These are phyloP conservation scores for Drosophila monieri DNA, from an alignment of 2,888 invertebrate genomes.

Conservation along the genomic window DNA sequence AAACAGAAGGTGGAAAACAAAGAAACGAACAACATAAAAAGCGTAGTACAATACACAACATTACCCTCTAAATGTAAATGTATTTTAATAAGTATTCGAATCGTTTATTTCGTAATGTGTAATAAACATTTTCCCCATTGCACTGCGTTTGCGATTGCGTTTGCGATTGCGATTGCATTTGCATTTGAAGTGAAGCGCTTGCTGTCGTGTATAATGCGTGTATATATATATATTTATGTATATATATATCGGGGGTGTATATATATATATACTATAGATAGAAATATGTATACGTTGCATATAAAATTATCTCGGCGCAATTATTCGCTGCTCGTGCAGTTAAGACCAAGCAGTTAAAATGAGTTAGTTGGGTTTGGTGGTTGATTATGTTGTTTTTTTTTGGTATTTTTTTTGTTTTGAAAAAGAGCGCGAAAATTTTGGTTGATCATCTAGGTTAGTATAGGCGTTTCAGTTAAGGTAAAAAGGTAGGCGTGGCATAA, in stretches of 20 bases:
- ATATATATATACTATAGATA: conserved; percentile 49
- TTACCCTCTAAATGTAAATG: conserved; percentile 60
- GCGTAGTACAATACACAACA: conserved; percentile 56
- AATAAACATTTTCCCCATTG: conserved; percentile 51
- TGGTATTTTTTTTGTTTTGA: conserved; percentile 1
- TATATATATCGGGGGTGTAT: conserved; percentile 11
- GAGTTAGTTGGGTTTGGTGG: conserved; percentile 61
- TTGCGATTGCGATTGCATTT: conserved; percentile 43
- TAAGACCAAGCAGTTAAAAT: conserved; percentile 57
- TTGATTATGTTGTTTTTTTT: conserved; percentile 57
- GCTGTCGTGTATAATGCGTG: conserved; percentile 41
- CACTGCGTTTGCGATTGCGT: conserved; percentile 28
- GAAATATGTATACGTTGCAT: conserved; percentile 66
- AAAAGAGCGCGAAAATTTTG: conserved; percentile 44
- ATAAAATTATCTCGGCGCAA: conserved; percentile 61
- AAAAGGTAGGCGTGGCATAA: conserved; percentile 67
- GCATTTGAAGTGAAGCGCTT: conserved; percentile 57
- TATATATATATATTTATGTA: too few species aligned
- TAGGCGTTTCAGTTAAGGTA: conserved; percentile 61
- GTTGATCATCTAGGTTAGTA: conserved; percentile 35
- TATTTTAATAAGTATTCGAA: conserved; percentile 38
- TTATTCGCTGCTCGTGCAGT: conserved; percentile 32
- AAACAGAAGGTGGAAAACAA: conserved; percentile 39
- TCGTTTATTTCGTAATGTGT: conserved; percentile 40
- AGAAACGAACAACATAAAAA: conserved; percentile 44